These are phyloP conservation scores for Dasyprocta punctata DNA, from an alignment of 2,113 vertebrate species.

Conservation along the genomic window DNA sequence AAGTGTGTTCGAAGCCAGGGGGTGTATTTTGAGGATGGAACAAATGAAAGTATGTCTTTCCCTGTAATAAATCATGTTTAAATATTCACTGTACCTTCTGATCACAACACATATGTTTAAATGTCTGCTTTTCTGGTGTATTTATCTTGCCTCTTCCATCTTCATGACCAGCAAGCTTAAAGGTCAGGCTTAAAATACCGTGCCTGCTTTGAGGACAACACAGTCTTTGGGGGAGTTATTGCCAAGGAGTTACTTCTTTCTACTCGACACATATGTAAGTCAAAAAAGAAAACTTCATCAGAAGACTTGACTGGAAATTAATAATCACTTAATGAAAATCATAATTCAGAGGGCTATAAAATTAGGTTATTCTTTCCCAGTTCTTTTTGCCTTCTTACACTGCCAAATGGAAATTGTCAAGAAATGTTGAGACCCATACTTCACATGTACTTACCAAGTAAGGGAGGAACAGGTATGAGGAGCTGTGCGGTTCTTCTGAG, in stretches of 20 bases:
- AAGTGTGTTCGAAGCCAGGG: neutral
- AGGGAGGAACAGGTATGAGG: constrained; percentile 25
- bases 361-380: neutral
- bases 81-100: neutral
- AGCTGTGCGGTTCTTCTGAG: neutral
- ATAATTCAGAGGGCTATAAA: constrained; percentile 35
- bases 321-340: constrained; percentile 36
- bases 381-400: neutral
- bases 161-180: neutral
- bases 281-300: neutral
- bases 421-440: neutral
- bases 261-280: neutral
- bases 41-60: neutral
- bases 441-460: constrained; percentile 53
- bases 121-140: neutral
- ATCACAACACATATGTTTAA: neutral
- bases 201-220: neutral
- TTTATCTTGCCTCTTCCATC: neutral
- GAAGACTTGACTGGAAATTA: constrained; percentile 18
- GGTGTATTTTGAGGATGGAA: neutral
- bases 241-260: neutral
- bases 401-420: constrained; percentile 28
- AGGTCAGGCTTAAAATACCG: neutral
- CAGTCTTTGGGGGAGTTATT: neutral
- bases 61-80: neutral